phyloP scores from a whole-genome alignment of 2,113 vertebrate genomes.

The Pogona vitticeps region DNA sequence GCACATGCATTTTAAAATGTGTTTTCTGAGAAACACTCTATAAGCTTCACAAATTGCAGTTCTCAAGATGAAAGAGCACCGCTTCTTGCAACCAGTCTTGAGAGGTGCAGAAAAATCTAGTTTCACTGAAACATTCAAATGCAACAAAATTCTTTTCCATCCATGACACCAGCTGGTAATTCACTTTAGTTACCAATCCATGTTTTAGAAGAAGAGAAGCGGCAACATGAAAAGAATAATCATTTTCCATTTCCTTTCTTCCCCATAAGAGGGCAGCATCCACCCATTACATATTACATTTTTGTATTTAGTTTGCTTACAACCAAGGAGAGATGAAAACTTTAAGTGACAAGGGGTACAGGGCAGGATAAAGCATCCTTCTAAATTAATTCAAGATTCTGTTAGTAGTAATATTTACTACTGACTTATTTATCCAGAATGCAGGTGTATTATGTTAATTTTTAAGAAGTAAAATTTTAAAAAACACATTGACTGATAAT shows the following conservation, averaged over 20 bases:
- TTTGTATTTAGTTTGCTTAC: background rate
- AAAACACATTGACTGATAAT: background rate
- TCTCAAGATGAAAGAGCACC: too few species aligned
- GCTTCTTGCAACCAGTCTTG: too few species aligned
- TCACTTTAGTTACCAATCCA: too few species aligned
- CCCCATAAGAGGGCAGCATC: slow-evolving; percentile 11
- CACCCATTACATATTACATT: background rate
- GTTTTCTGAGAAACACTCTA: background rate
- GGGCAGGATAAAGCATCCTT: background rate
- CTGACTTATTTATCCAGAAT: background rate
- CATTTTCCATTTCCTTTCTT: background rate
- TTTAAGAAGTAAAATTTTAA: background rate
- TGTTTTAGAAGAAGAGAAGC: too few species aligned
- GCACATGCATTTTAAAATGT: too few species aligned
- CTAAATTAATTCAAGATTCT: too few species aligned
- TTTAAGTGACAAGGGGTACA: background rate
- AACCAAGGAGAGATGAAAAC: background rate
- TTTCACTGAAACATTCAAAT: too few species aligned
- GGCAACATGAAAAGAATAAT: background rate
- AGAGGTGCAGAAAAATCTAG: too few species aligned
- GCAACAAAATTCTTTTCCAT: too few species aligned
- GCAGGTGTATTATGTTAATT: background rate
- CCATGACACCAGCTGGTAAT: too few species aligned
- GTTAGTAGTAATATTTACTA: too few species aligned
- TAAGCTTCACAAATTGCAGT: too few species aligned